Conservation (phyloP, 2,797 vertebrate species). For the Argya squamiceps region DNA sequence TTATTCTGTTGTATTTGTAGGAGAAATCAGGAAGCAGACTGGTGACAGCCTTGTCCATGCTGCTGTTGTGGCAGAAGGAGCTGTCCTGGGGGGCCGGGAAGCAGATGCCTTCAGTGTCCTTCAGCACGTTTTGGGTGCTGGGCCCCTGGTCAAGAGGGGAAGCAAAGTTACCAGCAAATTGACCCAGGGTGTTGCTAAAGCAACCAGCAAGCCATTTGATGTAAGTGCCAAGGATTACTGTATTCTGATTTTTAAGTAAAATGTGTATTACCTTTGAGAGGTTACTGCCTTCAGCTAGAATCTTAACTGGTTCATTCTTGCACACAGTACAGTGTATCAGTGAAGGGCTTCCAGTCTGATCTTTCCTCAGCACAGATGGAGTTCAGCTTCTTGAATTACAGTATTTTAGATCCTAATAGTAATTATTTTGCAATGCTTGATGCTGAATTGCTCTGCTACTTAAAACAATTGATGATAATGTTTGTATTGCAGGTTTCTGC, state of each 20-base stretch:
- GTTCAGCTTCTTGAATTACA: not conserved
- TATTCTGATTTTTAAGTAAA: not conserved
- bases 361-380: not conserved
- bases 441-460: not conserved
- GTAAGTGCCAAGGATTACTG: constrained; percentile 77
- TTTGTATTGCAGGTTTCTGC: constrained; percentile 84
- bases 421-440: not conserved
- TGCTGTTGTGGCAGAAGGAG: constrained; percentile 86
- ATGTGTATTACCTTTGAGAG: not conserved
- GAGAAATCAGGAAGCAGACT: constrained; percentile 84
- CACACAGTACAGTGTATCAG: not conserved
- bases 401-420: not conserved
- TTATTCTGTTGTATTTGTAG: constrained; percentile 69
- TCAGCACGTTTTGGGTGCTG: constrained; percentile 90
- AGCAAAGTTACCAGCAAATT: constrained; percentile 80
- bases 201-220: constrained; percentile 85
- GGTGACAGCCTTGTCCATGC: constrained; percentile 84
- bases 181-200: constrained; percentile 83
- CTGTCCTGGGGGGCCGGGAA: constrained; percentile 77
- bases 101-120: constrained; percentile 88
- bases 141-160: constrained; percentile 90
- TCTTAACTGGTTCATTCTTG: not conserved
- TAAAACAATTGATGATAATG: not conserved
- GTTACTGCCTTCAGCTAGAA: not conserved
- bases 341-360: not conserved